These are phyloP conservation scores for Harmothoe impar DNA, from an alignment of 2,888 invertebrate species.

Conservation along the genomic window DNA sequence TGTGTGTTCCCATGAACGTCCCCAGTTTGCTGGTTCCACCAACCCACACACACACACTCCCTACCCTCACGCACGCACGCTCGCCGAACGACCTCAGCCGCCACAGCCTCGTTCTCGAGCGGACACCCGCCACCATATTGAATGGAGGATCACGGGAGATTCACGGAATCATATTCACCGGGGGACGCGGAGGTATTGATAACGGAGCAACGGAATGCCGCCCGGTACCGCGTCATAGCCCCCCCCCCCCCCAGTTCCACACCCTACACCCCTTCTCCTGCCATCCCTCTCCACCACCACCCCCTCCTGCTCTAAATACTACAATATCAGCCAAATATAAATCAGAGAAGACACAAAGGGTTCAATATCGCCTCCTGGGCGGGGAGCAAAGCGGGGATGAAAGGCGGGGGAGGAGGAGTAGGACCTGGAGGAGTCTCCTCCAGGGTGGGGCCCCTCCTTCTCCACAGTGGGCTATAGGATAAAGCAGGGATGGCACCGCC, in stretches of 20 bases:
- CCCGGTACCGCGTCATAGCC: background rate
- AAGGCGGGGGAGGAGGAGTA: background rate
- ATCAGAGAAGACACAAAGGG: slow-evolving; percentile 51
- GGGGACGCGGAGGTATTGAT: slow-evolving; percentile 26
- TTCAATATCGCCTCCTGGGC: slow-evolving; percentile 19
- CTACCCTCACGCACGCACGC: background rate
- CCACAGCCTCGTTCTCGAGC: slow-evolving; percentile 28
- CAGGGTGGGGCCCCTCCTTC: no score
- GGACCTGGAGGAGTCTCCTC: background rate
- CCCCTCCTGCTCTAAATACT: slow-evolving; percentile 48
- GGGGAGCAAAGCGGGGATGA: slow-evolving; percentile 25
- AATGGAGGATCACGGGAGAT: slow-evolving; percentile 54
- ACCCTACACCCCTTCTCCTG: background rate
- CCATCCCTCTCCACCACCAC: background rate
- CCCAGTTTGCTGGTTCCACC: no score
- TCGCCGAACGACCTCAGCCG: slow-evolving; percentile 12
- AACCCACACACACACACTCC: slow-evolving; percentile 9
- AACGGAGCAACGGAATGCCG: slow-evolving; percentile 34
- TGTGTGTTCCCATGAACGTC: no score
- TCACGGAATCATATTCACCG: slow-evolving; percentile 46
- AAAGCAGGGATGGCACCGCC: no score
- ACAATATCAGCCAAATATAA: slow-evolving; percentile 53
- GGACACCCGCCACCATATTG: slow-evolving; percentile 46
- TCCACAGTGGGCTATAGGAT: no score
- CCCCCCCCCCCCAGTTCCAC: background rate